Conservation (phyloP, 2,888 invertebrate species). For the Clostera curtula region DNA sequence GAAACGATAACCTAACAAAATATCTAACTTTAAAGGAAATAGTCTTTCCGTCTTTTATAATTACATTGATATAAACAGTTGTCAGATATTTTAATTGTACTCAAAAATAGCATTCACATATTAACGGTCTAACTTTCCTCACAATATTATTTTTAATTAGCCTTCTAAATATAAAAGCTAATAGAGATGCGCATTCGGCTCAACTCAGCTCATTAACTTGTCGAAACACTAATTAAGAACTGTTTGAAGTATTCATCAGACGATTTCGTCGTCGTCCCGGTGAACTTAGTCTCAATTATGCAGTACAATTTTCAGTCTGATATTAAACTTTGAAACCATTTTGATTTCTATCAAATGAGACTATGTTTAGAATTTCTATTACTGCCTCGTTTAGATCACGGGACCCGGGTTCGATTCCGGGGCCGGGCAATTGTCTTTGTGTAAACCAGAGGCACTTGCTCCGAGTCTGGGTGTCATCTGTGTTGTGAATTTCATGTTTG, state of each 20-base stretch:
- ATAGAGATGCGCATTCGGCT: slow-evolving; percentile 22
- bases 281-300: slow-evolving; percentile 42
- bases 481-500: too few relatives aligned
- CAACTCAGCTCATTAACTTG: slow-evolving; percentile 53
- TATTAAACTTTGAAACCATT: slow-evolving; percentile 36
- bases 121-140: background rate
- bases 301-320: slow-evolving; percentile 38
- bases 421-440: too few relatives aligned
- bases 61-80: background rate
- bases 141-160: slow-evolving; percentile 14
- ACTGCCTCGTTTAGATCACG: too few relatives aligned
- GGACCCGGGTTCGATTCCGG: too few relatives aligned
- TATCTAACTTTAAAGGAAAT: too few relatives aligned
- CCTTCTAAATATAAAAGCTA: slow-evolving; percentile 28
- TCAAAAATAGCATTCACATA: background rate
- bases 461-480: too few relatives aligned
- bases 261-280: slow-evolving; percentile 38
- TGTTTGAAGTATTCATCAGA: slow-evolving; percentile 53
- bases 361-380: too few relatives aligned
- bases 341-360: too few relatives aligned
- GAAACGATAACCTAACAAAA: too few relatives aligned
- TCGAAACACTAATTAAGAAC: slow-evolving; percentile 54
- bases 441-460: too few relatives aligned
- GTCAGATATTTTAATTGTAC: too few relatives aligned
- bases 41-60: too few relatives aligned